Conservation (phyloP, 2,888 invertebrate species). For the Synanthedon andrenaeformis region DNA sequence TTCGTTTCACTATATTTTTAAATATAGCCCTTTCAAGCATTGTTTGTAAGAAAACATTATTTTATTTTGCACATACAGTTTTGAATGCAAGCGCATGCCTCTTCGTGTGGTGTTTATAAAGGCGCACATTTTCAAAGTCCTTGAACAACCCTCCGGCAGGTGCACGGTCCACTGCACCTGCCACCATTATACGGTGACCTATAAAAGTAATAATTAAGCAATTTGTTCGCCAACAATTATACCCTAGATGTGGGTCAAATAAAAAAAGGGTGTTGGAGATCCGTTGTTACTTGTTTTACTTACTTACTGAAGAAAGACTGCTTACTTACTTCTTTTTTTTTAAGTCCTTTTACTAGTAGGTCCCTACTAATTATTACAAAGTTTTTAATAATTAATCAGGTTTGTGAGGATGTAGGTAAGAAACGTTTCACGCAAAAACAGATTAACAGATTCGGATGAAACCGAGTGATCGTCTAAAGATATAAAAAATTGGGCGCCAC, state of each 20-base stretch:
- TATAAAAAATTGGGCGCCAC: too few species aligned
- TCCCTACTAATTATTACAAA: too few species aligned
- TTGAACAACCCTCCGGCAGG: constrained; percentile 56
- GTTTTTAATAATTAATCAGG: too few species aligned
- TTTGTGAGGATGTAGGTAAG: too few species aligned
- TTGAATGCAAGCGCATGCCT: neutral
- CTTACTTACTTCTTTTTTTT: neutral
- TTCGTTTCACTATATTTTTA: too few species aligned
- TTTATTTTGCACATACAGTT: neutral
- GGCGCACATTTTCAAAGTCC: constrained; percentile 25
- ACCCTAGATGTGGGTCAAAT: constrained; percentile 65
- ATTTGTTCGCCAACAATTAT: constrained; percentile 53
- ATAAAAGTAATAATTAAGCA: constrained; percentile 66
- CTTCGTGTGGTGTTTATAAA: neutral
- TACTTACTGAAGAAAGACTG: neutral
- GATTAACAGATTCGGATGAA: too few species aligned
- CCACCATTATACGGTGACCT: constrained; percentile 59
- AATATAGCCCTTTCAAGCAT: too few species aligned
- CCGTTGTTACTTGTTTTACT: neutral
- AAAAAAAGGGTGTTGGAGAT: constrained; percentile 23
- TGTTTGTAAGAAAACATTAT: neutral
- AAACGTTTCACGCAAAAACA: too few species aligned
- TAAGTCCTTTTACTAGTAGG: neutral
- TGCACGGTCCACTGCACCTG: constrained; percentile 54
- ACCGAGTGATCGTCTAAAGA: too few species aligned